Evolutionary conservation across 2,113 vertebrate genomes (phyloP).

Genomic region (Tetrao urogallus): DNA sequence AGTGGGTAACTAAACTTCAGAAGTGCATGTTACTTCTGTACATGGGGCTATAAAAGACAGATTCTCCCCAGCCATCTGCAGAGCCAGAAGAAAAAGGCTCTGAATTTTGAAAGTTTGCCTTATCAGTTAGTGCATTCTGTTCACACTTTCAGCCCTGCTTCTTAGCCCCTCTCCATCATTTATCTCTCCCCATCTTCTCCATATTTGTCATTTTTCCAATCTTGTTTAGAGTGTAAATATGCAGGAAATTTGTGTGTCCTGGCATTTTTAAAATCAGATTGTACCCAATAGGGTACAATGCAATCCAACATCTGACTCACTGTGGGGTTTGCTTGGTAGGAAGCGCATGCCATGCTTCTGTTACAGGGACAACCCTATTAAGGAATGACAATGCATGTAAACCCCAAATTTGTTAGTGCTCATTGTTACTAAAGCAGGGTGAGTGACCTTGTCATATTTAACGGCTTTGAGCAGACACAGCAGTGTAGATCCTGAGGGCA

Average conservation of each 20-base stretch:
- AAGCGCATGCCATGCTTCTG: conserved; percentile 10
- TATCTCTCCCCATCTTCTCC: neutral
- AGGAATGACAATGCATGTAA: conserved; percentile 60
- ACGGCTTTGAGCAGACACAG: conserved; percentile 60
- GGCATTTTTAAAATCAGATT: neutral
- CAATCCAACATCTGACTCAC: neutral
- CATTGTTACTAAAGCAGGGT: conserved; percentile 68
- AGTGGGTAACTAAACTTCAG: conserved; percentile 58
- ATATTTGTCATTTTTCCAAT: neutral
- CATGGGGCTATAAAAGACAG: conserved; percentile 37
- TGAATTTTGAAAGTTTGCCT: neutral
- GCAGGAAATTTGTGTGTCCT: neutral
- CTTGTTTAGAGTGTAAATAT: neutral
- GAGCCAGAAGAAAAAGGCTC: conserved; percentile 19
- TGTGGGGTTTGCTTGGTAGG: conserved; percentile 14
- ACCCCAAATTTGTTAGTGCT: conserved; percentile 63
- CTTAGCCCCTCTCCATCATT: conserved; percentile 13
- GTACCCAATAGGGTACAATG: neutral
- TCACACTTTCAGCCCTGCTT: conserved; percentile 34
- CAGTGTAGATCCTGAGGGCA: conserved; percentile 61
- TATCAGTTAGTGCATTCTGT: conserved; percentile 1
- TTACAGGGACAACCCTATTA: conserved; percentile 46
- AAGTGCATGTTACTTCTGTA: conserved; percentile 56
- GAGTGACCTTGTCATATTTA: conserved; percentile 71
- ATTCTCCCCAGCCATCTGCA: conserved; percentile 30